Evolutionary conservation across 2,113 vertebrate genomes (phyloP).

Genomic region (Dendropsophus ebraccatus): DNA sequence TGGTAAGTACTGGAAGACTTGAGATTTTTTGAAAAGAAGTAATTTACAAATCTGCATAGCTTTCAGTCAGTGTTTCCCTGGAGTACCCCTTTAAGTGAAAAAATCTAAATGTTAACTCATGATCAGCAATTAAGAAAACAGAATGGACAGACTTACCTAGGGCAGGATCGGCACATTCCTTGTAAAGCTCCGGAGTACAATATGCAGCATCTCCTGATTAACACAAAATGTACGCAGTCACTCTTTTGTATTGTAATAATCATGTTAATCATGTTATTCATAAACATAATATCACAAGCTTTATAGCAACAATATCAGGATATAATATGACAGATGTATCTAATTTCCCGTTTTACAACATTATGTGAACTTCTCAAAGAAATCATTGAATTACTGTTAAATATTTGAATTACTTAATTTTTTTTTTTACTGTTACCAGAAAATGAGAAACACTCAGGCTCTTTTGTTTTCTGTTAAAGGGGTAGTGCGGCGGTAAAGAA

Average conservation of each 20-base stretch:
- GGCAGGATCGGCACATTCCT: slow-evolving; percentile 96
- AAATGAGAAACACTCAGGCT: neutral
- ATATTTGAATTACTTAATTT: neutral
- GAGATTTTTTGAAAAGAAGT: too few species aligned
- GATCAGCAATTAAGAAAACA: neutral
- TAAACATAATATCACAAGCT: neutral
- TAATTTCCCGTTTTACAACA: neutral
- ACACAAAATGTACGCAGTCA: slow-evolving; percentile 50
- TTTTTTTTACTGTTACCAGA: neutral
- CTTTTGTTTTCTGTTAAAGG: too few species aligned
- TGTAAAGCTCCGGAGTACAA: slow-evolving; percentile 98
- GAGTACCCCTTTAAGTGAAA: neutral
- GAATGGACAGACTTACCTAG: slow-evolving; percentile 80
- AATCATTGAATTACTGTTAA: neutral
- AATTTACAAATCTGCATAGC: too few species aligned
- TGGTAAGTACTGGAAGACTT: too few species aligned
- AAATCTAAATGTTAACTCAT: neutral
- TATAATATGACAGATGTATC: neutral
- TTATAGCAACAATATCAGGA: neutral
- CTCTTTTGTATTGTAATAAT: neutral
- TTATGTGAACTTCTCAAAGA: neutral
- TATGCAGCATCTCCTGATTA: slow-evolving; percentile 91
- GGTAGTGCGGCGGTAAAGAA: too few species aligned
- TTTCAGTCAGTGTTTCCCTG: too few species aligned
- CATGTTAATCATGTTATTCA: neutral